A percentile compares a stretch with the other conserved stretches of the same genome.
Evolutionary conservation across 64 coral and sea anemone species (phyloP).

Genomic region (Anthopleura sola): DNA sequence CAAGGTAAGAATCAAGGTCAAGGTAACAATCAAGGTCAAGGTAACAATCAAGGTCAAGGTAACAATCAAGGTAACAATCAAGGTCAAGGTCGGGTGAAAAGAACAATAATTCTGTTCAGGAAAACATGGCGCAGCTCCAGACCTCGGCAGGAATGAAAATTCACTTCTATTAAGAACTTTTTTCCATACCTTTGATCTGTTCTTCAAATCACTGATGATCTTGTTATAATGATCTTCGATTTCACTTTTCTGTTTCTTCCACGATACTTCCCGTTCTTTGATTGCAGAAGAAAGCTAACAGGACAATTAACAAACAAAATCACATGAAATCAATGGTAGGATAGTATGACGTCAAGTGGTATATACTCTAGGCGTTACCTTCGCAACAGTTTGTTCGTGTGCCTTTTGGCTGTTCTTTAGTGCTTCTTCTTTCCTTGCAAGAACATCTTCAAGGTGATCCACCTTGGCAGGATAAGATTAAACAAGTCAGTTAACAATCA

Average conservation of each 20-base stretch:
- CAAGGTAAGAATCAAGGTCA: too few relatives aligned
- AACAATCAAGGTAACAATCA: too few relatives aligned
- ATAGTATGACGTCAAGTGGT: not conserved
- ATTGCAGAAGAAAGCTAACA: constrained; percentile 68
- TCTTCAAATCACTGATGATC: constrained; percentile 68
- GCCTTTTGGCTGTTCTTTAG: constrained; percentile 51
- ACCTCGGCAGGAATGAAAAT: too few relatives aligned
- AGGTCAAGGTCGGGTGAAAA: too few relatives aligned
- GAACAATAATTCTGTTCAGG: too few relatives aligned
- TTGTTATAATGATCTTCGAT: constrained; percentile 77
- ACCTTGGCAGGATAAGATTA: constrained; percentile 13
- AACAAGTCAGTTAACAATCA: not conserved
- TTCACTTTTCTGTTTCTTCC: constrained; percentile 82
- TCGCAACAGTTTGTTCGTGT: constrained; percentile 78
- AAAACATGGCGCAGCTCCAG: too few relatives aligned
- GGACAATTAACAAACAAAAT: not conserved
- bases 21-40: too few relatives aligned
- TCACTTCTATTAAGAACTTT: too few relatives aligned
- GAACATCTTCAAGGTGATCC: constrained; percentile 71
- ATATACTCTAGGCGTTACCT: constrained; percentile 37
- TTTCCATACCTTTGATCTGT: constrained; percentile 70
- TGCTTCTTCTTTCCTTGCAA: constrained; percentile 70
- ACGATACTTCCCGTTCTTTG: constrained; percentile 78
- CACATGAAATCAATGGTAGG: not conserved
- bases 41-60: too few relatives aligned